Percentiles rank a stretch among this genome's conserved stretches.
Evolutionary conservation across 2,888 invertebrate genomes (phyloP).

Genomic region (Mimas tiliae): DNA sequence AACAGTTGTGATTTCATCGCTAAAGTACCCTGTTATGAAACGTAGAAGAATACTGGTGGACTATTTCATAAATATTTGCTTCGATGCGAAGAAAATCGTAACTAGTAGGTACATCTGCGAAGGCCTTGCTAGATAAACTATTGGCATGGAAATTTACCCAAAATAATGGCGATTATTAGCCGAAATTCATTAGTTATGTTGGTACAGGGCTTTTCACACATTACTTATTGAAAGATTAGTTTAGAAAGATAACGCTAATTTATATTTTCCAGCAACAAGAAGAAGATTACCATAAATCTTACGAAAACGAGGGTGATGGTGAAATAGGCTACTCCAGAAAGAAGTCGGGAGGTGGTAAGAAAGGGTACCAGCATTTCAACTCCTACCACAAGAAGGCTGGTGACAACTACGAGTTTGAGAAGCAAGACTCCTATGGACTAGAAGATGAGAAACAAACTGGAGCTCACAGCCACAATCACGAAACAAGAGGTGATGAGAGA

Average conservation of each 20-base stretch:
- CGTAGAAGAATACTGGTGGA: too few relatives aligned
- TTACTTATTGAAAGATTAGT: not conserved
- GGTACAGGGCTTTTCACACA: too few relatives aligned
- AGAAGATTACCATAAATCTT: slow-evolving; percentile 83
- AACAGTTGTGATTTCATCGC: too few relatives aligned
- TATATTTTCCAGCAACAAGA: slow-evolving; percentile 49
- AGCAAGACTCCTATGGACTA: slow-evolving; percentile 87
- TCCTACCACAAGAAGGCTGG: slow-evolving; percentile 90
- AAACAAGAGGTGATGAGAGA: slow-evolving; percentile 63
- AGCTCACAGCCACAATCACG: slow-evolving; percentile 69
- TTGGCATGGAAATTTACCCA: too few relatives aligned
- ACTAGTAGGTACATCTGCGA: too few relatives aligned
- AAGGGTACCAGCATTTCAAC: slow-evolving; percentile 90
- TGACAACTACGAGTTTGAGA: slow-evolving; percentile 89
- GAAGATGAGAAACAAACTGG: slow-evolving; percentile 79
- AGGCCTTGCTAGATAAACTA: too few relatives aligned
- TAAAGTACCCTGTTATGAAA: too few relatives aligned
- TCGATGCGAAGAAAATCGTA: too few relatives aligned
- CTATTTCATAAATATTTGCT: too few relatives aligned
- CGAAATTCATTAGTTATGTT: too few relatives aligned
- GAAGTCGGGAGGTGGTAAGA: slow-evolving; percentile 87
- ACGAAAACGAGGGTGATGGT: slow-evolving; percentile 86
- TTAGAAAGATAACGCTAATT: not conserved
- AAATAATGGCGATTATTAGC: too few relatives aligned
- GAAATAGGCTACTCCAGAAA: slow-evolving; percentile 88